Evolutionary conservation across 2,888 invertebrate species (phyloP).

Genomic region (Aphidius colemani): DNA sequence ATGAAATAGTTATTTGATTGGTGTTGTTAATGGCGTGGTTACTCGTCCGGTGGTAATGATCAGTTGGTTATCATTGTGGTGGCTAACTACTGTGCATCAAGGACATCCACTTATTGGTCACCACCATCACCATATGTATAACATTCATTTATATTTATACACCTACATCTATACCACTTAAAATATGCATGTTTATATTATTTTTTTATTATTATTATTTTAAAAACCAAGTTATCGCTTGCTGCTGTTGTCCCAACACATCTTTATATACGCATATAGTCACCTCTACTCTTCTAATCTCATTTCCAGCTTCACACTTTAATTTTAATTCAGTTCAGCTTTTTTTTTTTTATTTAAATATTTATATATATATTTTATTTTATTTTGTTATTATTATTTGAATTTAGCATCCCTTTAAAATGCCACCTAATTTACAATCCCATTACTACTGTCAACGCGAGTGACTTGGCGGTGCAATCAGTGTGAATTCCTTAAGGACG

Average conservation of each 20-base stretch:
- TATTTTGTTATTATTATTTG: not conserved
- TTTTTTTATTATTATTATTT: too few species aligned
- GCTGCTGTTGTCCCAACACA: conserved; percentile 28
- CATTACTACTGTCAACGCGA: conserved; percentile 27
- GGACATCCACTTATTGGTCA: conserved; percentile 46
- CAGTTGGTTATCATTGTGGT: conserved; percentile 36
- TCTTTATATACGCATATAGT: not conserved
- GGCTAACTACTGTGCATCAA: conserved; percentile 50
- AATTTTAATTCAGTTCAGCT: conserved; percentile 3
- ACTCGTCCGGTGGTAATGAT: conserved; percentile 22
- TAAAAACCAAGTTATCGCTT: too few species aligned
- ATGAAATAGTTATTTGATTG: conserved; percentile 30
- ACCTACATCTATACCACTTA: conserved; percentile 14
- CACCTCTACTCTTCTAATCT: conserved; percentile 23
- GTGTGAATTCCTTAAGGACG: not conserved
- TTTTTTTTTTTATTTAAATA: not conserved
- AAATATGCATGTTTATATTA: not conserved
- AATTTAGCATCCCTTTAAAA: conserved; percentile 12
- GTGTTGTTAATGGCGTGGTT: conserved; percentile 36
- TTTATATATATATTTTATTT: conserved; percentile 17
- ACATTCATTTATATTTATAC: conserved; percentile 35
- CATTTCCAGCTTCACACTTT: conserved; percentile 15
- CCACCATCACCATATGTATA: conserved; percentile 19
- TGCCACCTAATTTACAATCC: conserved; percentile 32
- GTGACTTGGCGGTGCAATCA: conserved; percentile 14